Percentiles rank a stretch among this genome's conserved stretches.
phyloP scores from a whole-genome alignment of 1,140 invertebrate species.

The Scaptomyza graminum region DNA sequence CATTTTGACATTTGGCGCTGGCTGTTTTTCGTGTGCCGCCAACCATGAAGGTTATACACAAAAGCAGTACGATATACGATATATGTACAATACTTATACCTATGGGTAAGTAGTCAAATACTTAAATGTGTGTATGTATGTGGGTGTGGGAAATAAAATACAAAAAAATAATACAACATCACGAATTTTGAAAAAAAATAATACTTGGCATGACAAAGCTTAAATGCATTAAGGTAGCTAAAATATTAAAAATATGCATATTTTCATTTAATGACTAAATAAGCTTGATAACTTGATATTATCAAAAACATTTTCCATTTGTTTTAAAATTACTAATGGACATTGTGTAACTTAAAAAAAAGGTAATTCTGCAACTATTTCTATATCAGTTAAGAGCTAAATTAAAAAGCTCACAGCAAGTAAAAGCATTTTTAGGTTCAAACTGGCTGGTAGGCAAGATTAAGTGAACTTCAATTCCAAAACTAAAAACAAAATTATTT shows the following conservation, averaged over 20 bases:
- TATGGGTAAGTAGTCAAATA: not conserved
- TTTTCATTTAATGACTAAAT: not conserved
- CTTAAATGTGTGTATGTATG: not conserved
- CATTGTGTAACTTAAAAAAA: too few relatives aligned
- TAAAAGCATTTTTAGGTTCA: too few relatives aligned
- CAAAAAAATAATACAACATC: too few relatives aligned
- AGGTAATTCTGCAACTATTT: too few relatives aligned
- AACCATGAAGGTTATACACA: conserved; percentile 53
- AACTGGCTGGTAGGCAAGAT: too few relatives aligned
- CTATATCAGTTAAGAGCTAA: too few relatives aligned
- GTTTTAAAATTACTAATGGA: too few relatives aligned
- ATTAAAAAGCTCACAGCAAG: too few relatives aligned
- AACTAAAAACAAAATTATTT: too few relatives aligned
- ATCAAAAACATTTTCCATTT: too few relatives aligned
- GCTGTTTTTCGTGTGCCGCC: conserved; percentile 36
- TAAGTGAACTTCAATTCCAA: too few relatives aligned
- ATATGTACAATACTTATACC: not conserved
- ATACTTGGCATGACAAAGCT: conserved; percentile 3
- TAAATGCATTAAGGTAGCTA: not conserved
- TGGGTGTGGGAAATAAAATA: conserved; percentile 16
- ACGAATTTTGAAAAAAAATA: not conserved
- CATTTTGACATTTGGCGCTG: conserved; percentile 66
- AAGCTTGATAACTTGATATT: not conserved
- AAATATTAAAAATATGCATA: not conserved
- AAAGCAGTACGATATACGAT: not conserved